These are phyloP conservation scores for Platycheirus rosarum DNA, from an alignment of 2,888 invertebrate species.

Conservation along the genomic window DNA sequence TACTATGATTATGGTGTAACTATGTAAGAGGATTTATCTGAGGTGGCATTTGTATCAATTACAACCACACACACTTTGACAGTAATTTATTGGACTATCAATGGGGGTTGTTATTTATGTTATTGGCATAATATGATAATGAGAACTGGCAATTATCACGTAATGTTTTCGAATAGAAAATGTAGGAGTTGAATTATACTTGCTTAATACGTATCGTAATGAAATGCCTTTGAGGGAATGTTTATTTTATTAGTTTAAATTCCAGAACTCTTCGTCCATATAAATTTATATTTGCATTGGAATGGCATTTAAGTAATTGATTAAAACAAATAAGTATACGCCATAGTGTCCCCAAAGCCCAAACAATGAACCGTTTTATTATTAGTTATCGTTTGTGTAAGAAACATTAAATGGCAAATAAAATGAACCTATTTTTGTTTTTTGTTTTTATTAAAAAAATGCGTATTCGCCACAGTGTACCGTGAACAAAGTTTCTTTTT, in stretches of 20 bases:
- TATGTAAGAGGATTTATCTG: not conserved
- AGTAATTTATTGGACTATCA: constrained; percentile 39
- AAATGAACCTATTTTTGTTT: too few species aligned
- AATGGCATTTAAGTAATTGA: too few species aligned
- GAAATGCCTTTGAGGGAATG: too few species aligned
- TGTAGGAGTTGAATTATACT: not conserved
- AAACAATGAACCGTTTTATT: too few species aligned
- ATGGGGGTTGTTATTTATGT: constrained; percentile 6
- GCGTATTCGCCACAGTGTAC: too few species aligned
- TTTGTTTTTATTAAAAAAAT: not conserved
- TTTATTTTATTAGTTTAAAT: too few species aligned
- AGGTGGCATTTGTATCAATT: constrained; percentile 37
- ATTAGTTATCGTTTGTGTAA: too few species aligned
- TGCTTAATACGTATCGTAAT: too few species aligned
- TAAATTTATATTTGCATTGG: too few species aligned
- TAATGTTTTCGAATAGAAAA: constrained; percentile 9
- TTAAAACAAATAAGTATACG: constrained; percentile 8
- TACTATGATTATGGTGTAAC: constrained; percentile 13
- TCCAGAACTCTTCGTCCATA: too few species aligned
- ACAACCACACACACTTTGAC: constrained; percentile 14
- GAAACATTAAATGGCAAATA: too few species aligned
- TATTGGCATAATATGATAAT: constrained; percentile 2
- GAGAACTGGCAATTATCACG: constrained; percentile 27
- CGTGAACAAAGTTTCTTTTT: too few species aligned
- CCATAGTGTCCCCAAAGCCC: not conserved